Evolutionary conservation across 2,113 vertebrate species (phyloP).

Genomic region (Nothoprocta pentlandii): DNA sequence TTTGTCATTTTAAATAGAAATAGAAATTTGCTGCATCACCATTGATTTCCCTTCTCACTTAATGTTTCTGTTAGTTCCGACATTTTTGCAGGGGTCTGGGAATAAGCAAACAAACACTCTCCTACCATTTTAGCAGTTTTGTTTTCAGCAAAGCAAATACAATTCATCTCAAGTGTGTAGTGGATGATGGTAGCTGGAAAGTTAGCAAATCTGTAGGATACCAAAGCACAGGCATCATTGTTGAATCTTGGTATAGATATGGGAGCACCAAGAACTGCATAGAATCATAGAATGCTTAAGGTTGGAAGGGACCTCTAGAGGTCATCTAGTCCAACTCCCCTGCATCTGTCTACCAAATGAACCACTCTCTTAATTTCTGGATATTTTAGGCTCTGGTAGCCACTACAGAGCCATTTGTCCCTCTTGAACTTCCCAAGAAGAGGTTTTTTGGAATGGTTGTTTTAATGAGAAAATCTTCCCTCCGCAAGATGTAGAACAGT

Average conservation of each 20-base stretch:
- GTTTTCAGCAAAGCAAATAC: neutral
- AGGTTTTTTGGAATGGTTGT: neutral
- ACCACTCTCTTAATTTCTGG: neutral
- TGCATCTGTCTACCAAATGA: neutral
- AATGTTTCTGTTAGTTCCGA: neutral
- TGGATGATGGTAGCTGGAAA: neutral
- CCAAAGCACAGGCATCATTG: neutral
- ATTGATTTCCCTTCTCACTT: neutral
- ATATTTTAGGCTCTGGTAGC: neutral
- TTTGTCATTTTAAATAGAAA: neutral
- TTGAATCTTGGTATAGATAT: neutral
- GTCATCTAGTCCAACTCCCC: too few species aligned
- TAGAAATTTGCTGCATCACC: accelerated
- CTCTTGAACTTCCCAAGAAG: neutral
- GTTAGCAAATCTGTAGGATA: neutral
- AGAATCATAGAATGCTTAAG: too few species aligned
- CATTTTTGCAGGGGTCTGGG: neutral
- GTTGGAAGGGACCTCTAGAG: too few species aligned
- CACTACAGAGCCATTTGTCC: neutral
- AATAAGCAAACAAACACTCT: neutral
- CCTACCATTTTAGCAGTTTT: neutral
- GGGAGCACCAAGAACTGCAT: neutral
- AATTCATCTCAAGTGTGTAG: neutral
- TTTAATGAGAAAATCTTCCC: neutral
- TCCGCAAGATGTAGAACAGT: neutral